Conservation (phyloP, 1,140 invertebrate species). For the Drosophila rufa region DNA sequence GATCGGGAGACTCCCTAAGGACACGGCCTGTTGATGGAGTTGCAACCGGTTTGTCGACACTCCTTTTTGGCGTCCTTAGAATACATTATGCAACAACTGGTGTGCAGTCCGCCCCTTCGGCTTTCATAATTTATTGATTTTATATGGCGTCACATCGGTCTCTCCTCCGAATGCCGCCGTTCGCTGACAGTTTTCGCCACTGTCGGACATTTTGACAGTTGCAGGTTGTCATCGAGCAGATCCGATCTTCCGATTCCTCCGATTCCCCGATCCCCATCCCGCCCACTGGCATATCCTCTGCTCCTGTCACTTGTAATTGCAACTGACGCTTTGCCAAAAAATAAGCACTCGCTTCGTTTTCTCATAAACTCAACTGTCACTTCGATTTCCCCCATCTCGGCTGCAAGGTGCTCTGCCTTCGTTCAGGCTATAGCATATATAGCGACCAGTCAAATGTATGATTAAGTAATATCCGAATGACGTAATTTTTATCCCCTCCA, state of each 20-base stretch:
- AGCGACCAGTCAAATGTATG: conserved; percentile 44
- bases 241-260: conserved; percentile 1
- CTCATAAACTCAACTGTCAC: conserved; percentile 76
- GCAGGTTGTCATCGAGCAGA: conserved; percentile 67
- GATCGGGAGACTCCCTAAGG: conserved; percentile 65
- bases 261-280: background rate
- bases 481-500: conserved; percentile 39
- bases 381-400: conserved; percentile 68
- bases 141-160: conserved; percentile 83
- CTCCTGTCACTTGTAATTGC: conserved; percentile 76
- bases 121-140: conserved; percentile 82
- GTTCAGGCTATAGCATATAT: background rate
- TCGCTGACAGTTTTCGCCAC: conserved; percentile 79
- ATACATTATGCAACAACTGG: conserved; percentile 73
- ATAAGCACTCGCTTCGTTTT: conserved; percentile 38
- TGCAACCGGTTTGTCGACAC: conserved; percentile 61
- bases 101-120: conserved; percentile 21
- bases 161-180: conserved; percentile 52
- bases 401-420: conserved; percentile 60
- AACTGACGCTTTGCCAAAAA: conserved; percentile 81
- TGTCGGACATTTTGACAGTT: conserved; percentile 80
- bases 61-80: conserved; percentile 69
- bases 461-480: conserved; percentile 74
- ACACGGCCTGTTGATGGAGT: conserved; percentile 35
- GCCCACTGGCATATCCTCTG: conserved; percentile 21